Percentiles rank a stretch among this genome's conserved stretches.
Evolutionary conservation across 2,888 invertebrate species (phyloP).

Genomic region (Automeris io): DNA sequence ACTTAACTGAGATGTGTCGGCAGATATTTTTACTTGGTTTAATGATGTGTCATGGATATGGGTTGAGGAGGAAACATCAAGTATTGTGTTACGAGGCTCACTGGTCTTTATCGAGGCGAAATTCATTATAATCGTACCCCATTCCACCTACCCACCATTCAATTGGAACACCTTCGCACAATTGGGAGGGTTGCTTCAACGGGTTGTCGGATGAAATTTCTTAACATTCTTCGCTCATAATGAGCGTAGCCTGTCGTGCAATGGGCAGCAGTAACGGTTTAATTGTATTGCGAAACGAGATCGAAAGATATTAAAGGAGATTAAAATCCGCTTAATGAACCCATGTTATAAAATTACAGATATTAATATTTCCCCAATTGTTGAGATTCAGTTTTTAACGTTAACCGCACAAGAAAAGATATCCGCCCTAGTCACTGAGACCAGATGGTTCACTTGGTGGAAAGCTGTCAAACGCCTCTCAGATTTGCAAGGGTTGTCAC

Average conservation of each 20-base stretch:
- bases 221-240: constrained; percentile 72
- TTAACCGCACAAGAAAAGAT: constrained; percentile 1
- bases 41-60: constrained; percentile 74
- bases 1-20: constrained; percentile 63
- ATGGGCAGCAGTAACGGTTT: constrained; percentile 71
- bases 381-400: constrained; percentile 22
- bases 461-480: no score
- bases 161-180: constrained; percentile 75
- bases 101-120: constrained; percentile 71
- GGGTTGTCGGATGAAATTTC: constrained; percentile 76
- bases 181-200: constrained; percentile 73
- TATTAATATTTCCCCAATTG: constrained; percentile 41
- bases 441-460: no score
- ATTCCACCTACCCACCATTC: constrained; percentile 64
- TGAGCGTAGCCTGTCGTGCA: constrained; percentile 68
- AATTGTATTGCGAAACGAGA: constrained; percentile 68
- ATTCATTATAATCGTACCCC: constrained; percentile 73
- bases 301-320: constrained; percentile 65
- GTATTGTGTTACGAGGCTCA: constrained; percentile 72
- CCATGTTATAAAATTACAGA: constrained; percentile 43
- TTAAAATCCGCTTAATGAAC: constrained; percentile 66
- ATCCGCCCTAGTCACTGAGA: no score
- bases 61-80: constrained; percentile 69
- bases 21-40: constrained; percentile 70
- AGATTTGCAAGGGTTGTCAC: no score